These are phyloP conservation scores for Lepetodrilus schrolli DNA, from an alignment of 2,888 invertebrate genomes.

Conservation along the genomic window DNA sequence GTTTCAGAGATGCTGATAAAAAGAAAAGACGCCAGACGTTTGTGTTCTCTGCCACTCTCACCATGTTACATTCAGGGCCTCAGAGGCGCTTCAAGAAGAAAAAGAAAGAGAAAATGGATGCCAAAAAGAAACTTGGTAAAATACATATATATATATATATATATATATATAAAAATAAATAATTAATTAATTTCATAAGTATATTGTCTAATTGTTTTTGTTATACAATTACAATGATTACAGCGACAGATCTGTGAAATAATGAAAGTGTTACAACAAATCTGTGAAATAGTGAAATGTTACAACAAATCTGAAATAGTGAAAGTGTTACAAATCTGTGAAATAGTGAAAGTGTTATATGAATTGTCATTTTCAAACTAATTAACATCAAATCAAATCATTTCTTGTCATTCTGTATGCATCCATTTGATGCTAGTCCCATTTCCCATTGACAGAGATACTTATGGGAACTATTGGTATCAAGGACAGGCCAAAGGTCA, in stretches of 20 bases:
- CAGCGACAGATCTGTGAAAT: no score
- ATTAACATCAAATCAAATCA: no score
- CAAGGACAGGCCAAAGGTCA: constrained; percentile 88
- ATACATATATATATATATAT: background rate
- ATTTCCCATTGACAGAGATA: constrained; percentile 80
- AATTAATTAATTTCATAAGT: background rate
- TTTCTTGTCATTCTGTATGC: no score
- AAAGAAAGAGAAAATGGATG: constrained; percentile 64
- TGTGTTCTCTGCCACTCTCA: constrained; percentile 97
- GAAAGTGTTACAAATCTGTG: no score
- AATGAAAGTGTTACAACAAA: no score
- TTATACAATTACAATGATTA: no score
- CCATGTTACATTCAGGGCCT: constrained; percentile 88
- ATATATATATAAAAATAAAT: background rate
- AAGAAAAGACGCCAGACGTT: constrained; percentile 86
- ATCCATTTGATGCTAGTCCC: no score
- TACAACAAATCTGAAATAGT: no score
- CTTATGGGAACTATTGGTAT: constrained; percentile 89
- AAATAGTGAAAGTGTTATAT: no score
- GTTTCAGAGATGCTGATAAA: constrained; percentile 76
- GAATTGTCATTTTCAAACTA: no score
- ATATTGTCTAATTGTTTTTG: background rate
- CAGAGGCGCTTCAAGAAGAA: constrained; percentile 77
- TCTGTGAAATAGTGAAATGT: no score
- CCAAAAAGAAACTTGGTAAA: constrained; percentile 76